These are phyloP conservation scores for Syngnathus scovelli DNA, from an alignment of 2,113 vertebrate genomes.

Conservation along the genomic window DNA sequence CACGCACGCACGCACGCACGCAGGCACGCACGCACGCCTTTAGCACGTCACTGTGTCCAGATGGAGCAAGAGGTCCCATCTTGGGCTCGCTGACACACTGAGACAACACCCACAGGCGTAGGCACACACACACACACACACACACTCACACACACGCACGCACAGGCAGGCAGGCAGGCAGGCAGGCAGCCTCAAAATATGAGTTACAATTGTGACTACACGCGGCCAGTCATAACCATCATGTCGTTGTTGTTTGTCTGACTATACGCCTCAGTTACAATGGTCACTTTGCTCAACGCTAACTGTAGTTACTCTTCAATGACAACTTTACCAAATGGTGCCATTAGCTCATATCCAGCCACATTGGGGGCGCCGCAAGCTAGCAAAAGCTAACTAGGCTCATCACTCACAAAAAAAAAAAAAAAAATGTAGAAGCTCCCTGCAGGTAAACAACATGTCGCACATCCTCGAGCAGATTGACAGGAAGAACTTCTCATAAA, in stretches of 20 bases:
- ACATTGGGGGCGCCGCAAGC: background rate
- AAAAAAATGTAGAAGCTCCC: background rate
- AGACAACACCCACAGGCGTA: background rate
- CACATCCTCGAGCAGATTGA: slow-evolving; percentile 6
- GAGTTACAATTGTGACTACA: no score
- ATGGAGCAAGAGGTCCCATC: slow-evolving; percentile 47
- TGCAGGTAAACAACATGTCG: slow-evolving; percentile 6
- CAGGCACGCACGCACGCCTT: slow-evolving; percentile 4
- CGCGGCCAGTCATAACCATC: no score
- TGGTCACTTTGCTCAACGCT: background rate
- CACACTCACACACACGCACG: background rate
- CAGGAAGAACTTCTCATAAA: slow-evolving; percentile 40
- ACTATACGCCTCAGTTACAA: background rate
- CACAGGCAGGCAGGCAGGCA: no score
- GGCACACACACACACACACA: background rate
- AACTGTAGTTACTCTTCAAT: background rate
- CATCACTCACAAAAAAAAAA: background rate
- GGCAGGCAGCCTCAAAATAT: background rate
- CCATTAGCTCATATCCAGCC: background rate
- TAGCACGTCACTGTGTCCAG: slow-evolving; percentile 42
- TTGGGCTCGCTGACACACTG: slow-evolving; percentile 26
- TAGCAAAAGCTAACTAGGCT: background rate
- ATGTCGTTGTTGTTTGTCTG: no score
- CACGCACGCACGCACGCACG: background rate
- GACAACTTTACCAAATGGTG: background rate